Evolutionary conservation across 2,113 vertebrate species (phyloP).

Genomic region (Motacilla tschutschensis): DNA sequence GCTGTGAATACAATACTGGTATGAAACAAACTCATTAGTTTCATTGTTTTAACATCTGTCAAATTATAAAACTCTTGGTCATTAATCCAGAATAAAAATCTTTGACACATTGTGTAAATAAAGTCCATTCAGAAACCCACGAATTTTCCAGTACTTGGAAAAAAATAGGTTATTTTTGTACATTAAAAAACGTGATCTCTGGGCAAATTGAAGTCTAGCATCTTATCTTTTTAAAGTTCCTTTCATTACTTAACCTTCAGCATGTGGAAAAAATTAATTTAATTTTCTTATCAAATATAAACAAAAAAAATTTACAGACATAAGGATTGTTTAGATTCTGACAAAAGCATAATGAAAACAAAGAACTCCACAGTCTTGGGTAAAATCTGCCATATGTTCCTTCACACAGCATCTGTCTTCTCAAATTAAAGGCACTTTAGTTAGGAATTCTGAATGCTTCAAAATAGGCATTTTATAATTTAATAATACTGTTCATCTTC

Average conservation of each 20-base stretch:
- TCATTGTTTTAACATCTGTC: not conserved
- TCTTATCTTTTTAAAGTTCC: not conserved
- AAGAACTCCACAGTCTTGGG: not conserved
- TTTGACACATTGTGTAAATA: not conserved
- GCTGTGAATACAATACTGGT: not conserved
- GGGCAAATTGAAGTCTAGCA: fast-evolving
- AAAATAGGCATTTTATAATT: not conserved
- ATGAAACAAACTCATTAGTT: not conserved
- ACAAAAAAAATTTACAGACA: not conserved
- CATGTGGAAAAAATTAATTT: not conserved
- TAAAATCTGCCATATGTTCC: not conserved
- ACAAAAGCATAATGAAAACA: not conserved
- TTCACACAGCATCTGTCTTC: not conserved
- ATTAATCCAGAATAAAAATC: not conserved
- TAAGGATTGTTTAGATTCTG: not conserved
- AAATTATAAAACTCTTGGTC: not conserved
- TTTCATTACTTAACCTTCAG: not conserved
- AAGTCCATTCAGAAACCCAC: not conserved
- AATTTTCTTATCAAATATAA: not conserved
- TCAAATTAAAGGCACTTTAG: not conserved
- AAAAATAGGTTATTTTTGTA: not conserved
- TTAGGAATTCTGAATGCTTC: not conserved
- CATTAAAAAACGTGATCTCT: not conserved
- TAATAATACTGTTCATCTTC: not conserved
- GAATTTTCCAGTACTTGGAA: not conserved